Base-by-base conservation (phyloP, 2,888 invertebrate genomes). In the Merodon equestris region DNA sequence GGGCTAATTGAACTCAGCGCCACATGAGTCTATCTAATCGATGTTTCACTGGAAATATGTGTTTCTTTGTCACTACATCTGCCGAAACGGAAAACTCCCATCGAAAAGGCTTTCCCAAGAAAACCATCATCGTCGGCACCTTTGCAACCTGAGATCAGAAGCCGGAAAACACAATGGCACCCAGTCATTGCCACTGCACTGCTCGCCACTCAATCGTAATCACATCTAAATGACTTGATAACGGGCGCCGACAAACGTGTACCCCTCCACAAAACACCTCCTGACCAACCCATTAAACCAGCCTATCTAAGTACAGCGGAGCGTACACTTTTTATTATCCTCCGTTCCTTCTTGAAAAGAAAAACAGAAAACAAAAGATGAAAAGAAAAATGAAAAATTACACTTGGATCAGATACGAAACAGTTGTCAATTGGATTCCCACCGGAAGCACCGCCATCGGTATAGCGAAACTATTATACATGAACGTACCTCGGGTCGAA, bases 211-310 rank as follows among this genome's bases (percentile, higher is more conserved):
- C 54, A 68, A 47, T 66, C 57, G 67, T 68, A 73, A 68, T 77
- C 72, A 77, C 51, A 77, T 77, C 77, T 77, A 73, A 77, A 73
- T 77, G 77, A 77, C 73, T 57, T 77, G 77, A 77, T 77, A 77
- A 73, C 77, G 53, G 58, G 57, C 51, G 44, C 73, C 77, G 77
- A 73, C 77, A 77, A 77, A 73, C 27, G 27, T 27, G 27, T 27
- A 27, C 27, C 7, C 27, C 27, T 27, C 7, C 7, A 27, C 27
- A 27, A 27, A 7, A 27, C 27, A 27, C 27, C 3, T 27, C 27
- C 27, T n/a, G n/a, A n/a, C n/a, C n/a, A n/a, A n/a, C n/a, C n/a
- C n/a, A n/a, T n/a, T n/a, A n/a, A n/a, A n/a, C n/a, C n/a, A n/a
- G n/a, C n/a, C n/a, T n/a, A 27, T 27, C 3, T 27, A 27, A 27